Evolutionary conservation across 2,797 vertebrate genomes (phyloP).

Genomic region (Falco columbarius): DNA sequence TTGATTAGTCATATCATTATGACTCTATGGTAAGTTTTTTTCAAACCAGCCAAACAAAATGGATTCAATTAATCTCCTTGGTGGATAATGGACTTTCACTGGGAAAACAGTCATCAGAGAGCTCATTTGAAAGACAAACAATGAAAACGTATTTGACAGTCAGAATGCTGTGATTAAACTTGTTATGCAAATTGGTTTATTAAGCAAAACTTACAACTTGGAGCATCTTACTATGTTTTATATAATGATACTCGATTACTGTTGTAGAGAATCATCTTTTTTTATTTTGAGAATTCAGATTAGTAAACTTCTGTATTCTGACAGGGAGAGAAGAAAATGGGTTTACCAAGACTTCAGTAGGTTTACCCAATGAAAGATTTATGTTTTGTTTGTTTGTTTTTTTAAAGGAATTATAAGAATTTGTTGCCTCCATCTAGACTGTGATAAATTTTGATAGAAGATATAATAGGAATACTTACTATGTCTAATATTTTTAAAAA

Average conservation of each 20-base stretch:
- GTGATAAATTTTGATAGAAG: background rate
- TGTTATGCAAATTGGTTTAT: background rate
- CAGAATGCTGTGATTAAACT: background rate
- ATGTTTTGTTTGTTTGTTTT: rapidly evolving
- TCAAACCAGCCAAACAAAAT: background rate
- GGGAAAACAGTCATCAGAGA: background rate
- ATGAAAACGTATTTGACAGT: background rate
- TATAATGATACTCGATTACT: background rate
- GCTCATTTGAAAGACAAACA: background rate
- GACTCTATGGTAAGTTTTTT: background rate
- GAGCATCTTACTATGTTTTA: background rate
- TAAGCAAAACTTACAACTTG: background rate
- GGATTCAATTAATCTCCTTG: background rate
- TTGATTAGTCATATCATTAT: background rate
- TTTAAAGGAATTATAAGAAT: background rate
- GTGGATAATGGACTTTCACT: background rate
- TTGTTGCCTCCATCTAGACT: background rate
- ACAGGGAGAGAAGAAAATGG: background rate
- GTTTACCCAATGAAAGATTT: background rate
- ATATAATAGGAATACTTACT: background rate
- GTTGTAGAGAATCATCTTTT: background rate
- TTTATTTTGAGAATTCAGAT: background rate
- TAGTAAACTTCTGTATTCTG: background rate
- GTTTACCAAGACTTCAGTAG: background rate
- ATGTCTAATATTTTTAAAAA: background rate